Evolutionary conservation across 2,113 vertebrate species (phyloP).

Genomic region (Semnornis frantzii): DNA sequence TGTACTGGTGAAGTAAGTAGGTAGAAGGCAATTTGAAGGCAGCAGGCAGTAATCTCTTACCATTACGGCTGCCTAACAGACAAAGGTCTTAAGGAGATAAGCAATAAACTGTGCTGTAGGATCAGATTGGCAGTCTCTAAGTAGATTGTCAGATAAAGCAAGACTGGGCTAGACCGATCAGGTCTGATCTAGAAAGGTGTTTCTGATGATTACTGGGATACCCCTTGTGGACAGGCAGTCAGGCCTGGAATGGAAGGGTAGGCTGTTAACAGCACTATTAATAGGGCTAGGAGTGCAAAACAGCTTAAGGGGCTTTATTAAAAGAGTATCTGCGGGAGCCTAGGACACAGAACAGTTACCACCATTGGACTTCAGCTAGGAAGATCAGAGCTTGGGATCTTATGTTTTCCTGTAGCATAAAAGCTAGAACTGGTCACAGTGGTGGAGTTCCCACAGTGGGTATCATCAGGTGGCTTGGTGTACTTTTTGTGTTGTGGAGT

Average conservation of each 20-base stretch:
- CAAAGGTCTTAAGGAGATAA: background rate
- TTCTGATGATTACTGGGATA: background rate
- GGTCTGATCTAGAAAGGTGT: background rate
- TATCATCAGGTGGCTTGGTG: fast-evolving
- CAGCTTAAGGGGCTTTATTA: background rate
- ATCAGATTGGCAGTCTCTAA: background rate
- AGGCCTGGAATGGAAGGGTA: background rate
- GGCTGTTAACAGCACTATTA: slow-evolving; percentile 3
- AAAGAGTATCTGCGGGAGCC: background rate
- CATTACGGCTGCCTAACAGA: background rate
- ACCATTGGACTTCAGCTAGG: background rate
- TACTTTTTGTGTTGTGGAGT: background rate
- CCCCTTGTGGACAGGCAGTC: background rate
- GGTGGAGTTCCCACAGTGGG: background rate
- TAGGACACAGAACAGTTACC: background rate
- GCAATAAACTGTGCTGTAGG: background rate
- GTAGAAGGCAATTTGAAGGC: background rate
- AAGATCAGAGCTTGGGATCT: background rate
- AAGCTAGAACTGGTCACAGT: background rate
- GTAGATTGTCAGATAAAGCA: background rate
- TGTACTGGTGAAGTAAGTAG: background rate
- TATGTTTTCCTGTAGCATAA: background rate
- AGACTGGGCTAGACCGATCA: background rate
- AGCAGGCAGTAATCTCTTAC: background rate
- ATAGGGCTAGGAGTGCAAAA: background rate